Evolutionary conservation across 1,140 invertebrate genomes (phyloP).

Genomic region (Goniozus legneri): DNA sequence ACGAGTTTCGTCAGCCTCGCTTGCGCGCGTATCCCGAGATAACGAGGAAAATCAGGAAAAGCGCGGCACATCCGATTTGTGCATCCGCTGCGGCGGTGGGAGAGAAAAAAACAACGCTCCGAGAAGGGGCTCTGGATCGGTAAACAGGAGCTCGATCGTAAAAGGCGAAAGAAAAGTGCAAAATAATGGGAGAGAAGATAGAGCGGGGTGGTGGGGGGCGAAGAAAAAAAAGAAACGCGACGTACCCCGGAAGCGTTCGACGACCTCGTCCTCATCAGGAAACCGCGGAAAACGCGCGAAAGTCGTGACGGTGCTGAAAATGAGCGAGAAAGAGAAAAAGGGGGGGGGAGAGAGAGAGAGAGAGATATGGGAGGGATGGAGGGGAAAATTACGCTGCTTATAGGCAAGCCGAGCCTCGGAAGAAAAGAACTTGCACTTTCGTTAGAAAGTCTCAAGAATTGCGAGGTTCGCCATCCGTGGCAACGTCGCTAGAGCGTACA

Average conservation of each 20-base stretch:
- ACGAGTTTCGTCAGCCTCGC: no score
- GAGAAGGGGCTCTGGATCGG: no score
- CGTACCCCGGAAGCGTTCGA: constrained; percentile 18
- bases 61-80: no score
- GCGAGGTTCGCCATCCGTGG: constrained; percentile 44
- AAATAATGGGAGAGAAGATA: no score
- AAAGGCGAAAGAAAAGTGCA: no score
- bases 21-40: no score
- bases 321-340: constrained; percentile 1
- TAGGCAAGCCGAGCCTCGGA: constrained; percentile 28
- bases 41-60: no score
- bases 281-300: constrained; percentile 45
- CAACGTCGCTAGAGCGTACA: constrained; percentile 14
- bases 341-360: not conserved
- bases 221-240: not conserved
- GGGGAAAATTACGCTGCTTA: constrained; percentile 38
- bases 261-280: constrained; percentile 31
- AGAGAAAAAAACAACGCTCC: no score
- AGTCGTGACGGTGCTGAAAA: constrained; percentile 20
- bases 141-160: no score
- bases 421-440: constrained; percentile 54
- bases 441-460: constrained; percentile 50
- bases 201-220: not conserved
- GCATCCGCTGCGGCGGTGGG: no score
- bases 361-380: constrained; percentile 15